Percentiles rank a stretch among this genome's conserved stretches.
These are phyloP conservation scores for Galleria mellonella DNA, from an alignment of 1,140 invertebrate genomes.

Conservation along the genomic window DNA sequence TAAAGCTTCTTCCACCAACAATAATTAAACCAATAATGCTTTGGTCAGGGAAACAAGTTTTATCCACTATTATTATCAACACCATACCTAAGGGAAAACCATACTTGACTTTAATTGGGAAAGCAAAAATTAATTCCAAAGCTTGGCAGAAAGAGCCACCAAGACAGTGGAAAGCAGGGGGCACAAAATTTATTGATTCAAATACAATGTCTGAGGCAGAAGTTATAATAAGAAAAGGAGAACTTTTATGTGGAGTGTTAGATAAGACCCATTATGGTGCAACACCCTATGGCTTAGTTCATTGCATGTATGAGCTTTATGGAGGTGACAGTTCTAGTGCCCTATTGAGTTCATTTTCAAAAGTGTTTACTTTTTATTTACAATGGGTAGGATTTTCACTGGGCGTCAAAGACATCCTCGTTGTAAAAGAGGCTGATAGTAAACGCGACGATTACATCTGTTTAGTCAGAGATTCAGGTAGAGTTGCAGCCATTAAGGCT, in stretches of 20 bases:
- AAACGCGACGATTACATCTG: constrained; percentile 83
- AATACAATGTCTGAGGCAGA: constrained; percentile 91
- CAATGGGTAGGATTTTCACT: constrained; percentile 95
- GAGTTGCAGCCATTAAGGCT: constrained; percentile 80
- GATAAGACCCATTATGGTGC: constrained; percentile 98
- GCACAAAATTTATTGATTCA: constrained; percentile 73
- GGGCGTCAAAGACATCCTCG: constrained; percentile 95
- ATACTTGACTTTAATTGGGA: constrained; percentile 85
- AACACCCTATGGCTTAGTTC: constrained; percentile 93
- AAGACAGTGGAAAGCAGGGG: constrained; percentile 78
- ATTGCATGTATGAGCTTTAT: constrained; percentile 96
- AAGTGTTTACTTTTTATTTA: constrained; percentile 93
- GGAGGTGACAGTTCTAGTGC: constrained; percentile 88
- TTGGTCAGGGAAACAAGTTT: constrained; percentile 98
- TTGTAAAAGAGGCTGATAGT: constrained; percentile 82
- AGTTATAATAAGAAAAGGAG: constrained; percentile 92
- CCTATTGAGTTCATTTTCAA: constrained; percentile 91
- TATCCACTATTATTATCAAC: constrained; percentile 93
- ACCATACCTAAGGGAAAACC: constrained; percentile 84
- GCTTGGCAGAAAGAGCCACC: constrained; percentile 80
- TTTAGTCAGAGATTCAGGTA: constrained; percentile 79
- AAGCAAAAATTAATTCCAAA: constrained; percentile 89
- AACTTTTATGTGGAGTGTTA: constrained; percentile 94
- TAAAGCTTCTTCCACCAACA: constrained; percentile 88
- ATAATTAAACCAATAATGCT: constrained; percentile 91